Conservation (phyloP, 2,888 invertebrate species). For the Melipona bicolor region DNA sequence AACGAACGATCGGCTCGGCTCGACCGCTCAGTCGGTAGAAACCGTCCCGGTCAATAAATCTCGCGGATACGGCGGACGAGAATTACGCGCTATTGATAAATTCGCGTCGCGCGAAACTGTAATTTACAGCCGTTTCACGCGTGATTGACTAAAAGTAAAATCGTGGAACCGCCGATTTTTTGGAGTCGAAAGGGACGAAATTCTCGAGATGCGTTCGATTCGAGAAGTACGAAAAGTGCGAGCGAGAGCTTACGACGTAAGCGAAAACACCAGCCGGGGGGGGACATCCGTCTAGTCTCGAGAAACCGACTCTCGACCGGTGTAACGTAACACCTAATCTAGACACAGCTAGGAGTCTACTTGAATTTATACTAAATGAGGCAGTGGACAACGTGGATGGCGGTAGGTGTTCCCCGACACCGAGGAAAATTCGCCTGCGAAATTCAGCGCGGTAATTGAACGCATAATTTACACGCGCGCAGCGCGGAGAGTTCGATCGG, state of each 20-base stretch:
- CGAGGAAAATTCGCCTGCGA: not conserved
- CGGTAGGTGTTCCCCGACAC: too few relatives aligned
- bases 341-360: not conserved
- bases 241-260: not conserved
- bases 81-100: slow-evolving; percentile 69
- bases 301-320: slow-evolving; percentile 23
- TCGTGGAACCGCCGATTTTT: not conserved
- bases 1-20: slow-evolving; percentile 54
- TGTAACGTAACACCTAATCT: slow-evolving; percentile 32
- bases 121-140: slow-evolving; percentile 65
- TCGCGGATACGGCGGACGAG: slow-evolving; percentile 55
- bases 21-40: slow-evolving; percentile 63
- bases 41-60: slow-evolving; percentile 68
- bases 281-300: not conserved
- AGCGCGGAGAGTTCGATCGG: not conserved
- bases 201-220: too few relatives aligned
- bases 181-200: not conserved
- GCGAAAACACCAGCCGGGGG: not conserved
- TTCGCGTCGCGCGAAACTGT: slow-evolving; percentile 63
- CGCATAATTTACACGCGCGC: slow-evolving; percentile 2
- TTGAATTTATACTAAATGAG: slow-evolving; percentile 17
- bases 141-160: slow-evolving; percentile 65
- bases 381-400: not conserved
- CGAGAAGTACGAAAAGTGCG: too few relatives aligned
- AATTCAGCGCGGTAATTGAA: slow-evolving; percentile 1